These are phyloP conservation scores for Harpegnathos saltator DNA, from an alignment of 1,140 invertebrate species.

Conservation along the genomic window DNA sequence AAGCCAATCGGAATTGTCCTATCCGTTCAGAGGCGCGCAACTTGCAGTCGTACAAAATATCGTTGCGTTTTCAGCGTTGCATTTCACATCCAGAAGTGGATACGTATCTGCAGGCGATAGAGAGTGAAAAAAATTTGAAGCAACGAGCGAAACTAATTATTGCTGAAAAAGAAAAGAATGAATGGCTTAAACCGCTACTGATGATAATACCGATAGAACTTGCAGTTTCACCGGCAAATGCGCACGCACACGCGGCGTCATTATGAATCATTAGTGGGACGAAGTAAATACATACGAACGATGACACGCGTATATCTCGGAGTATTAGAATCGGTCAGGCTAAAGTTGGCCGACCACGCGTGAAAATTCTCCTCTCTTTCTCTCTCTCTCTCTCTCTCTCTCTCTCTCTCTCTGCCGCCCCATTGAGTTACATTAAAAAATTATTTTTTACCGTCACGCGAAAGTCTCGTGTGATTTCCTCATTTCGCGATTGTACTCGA, in stretches of 20 bases:
- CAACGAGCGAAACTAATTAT: constrained; percentile 52
- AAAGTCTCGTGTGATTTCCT: constrained; percentile 9
- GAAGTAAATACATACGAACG: not conserved
- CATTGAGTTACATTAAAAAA: constrained; percentile 4
- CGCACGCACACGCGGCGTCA: not conserved
- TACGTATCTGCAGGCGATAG: constrained; percentile 10
- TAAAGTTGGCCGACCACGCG: not conserved
- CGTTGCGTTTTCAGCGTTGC: constrained; percentile 18
- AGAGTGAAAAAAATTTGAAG: constrained; percentile 30
- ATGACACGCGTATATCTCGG: not conserved
- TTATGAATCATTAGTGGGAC: not conserved
- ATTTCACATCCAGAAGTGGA: constrained; percentile 19
- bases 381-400: not conserved
- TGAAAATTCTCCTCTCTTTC: too few species aligned
- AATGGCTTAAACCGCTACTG: constrained; percentile 25
- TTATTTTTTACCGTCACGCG: not conserved
- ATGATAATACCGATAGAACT: constrained; percentile 16
- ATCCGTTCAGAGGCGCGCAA: not conserved
- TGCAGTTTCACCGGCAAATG: constrained; percentile 11
- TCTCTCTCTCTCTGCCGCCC: not conserved
- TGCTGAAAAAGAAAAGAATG: constrained; percentile 37
- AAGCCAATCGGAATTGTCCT: constrained; percentile 1
- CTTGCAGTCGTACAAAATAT: not conserved
- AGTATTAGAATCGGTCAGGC: not conserved
- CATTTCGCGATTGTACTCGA: constrained; percentile 7